Base-by-base conservation (phyloP, 2,797 vertebrate genomes). In the Pelobates cultripes region DNA sequence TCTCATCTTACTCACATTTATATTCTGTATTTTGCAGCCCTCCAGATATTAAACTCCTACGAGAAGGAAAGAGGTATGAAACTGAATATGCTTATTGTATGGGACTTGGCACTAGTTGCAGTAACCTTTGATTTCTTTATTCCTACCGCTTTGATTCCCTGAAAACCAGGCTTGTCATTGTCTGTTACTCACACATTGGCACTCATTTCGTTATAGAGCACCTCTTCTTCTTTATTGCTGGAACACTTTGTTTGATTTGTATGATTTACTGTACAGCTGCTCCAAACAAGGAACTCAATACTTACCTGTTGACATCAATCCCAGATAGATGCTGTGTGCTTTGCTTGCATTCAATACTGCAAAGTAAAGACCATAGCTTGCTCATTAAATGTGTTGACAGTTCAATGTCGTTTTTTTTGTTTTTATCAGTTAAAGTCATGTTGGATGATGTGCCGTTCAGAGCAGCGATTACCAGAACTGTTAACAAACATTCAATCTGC, bases 191-290 rank as follows among this genome's bases (percentile, higher is more conserved):
- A 53, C 15, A 41, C 41, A 44, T 47, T 71, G 5, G 63, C 9
- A 15, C 63, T 67, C 40, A 40, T 55, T 40, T 64, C 10, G n/a
- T 28, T 64, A 64, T 9, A 6, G 3, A 66, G 43, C 5, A 10
- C 47, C 47, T 28, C 57, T 75, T 75, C 45, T 45, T 75, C 64
- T 43, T 89, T 85, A 71, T 74, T 85, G 78, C 64, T 86, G 88
- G 86, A 85, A 3, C 51, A 85, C 89, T 80, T 71, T 95, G 89
- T 97, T 99, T 98, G 95, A 94, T 94, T 89, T 91, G 91, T 94
- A 85, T 95, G 96, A 98, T 97, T 98, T 97, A 94, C 93, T 85
- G 82, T 88, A 91, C 96, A 96, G 95, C 96, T 97, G 96, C 91
- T 85, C 88, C 85, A 90, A 88, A 90, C 92, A 90, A 93, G 78